A percentile compares a stretch with the other conserved stretches of the same genome.
Conservation (phyloP, 2,113 vertebrate genomes). For the Hipposideros armiger region DNA sequence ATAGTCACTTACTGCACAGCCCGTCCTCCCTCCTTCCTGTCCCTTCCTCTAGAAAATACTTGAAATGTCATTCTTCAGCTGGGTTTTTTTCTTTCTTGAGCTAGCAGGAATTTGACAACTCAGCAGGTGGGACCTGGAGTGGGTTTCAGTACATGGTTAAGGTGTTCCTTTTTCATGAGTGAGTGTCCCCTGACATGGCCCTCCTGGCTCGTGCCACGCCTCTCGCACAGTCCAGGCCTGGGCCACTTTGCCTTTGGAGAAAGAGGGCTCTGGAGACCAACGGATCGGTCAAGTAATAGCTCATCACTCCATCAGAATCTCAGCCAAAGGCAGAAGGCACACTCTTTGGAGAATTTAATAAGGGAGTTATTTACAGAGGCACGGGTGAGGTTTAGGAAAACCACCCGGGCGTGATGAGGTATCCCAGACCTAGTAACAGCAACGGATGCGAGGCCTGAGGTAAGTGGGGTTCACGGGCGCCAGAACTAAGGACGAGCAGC, state of each 20-base stretch:
- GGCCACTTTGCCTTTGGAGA: background rate
- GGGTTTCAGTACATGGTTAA: background rate
- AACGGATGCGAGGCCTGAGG: fast-evolving
- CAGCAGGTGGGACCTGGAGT: background rate
- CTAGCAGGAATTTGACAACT: background rate
- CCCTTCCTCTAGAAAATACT: background rate
- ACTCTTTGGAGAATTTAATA: background rate
- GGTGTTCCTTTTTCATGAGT: background rate
- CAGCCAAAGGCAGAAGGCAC: background rate
- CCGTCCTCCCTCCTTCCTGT: background rate
- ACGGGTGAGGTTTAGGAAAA: background rate
- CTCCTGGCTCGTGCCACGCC: background rate
- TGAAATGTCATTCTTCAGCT: background rate
- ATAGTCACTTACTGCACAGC: fast-evolving
- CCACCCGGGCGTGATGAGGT: fast-evolving
- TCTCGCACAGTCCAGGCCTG: background rate
- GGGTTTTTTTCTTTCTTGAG: background rate
- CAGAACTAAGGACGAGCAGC: background rate
- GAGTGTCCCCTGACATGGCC: background rate
- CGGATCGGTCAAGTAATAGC: background rate
- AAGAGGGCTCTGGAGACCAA: background rate
- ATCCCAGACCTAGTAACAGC: background rate
- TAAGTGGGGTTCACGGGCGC: background rate
- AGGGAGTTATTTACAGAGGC: background rate
- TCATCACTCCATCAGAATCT: background rate